phyloP scores from a whole-genome alignment of 2,113 vertebrate species.

The Mystacornis crossleyi region DNA sequence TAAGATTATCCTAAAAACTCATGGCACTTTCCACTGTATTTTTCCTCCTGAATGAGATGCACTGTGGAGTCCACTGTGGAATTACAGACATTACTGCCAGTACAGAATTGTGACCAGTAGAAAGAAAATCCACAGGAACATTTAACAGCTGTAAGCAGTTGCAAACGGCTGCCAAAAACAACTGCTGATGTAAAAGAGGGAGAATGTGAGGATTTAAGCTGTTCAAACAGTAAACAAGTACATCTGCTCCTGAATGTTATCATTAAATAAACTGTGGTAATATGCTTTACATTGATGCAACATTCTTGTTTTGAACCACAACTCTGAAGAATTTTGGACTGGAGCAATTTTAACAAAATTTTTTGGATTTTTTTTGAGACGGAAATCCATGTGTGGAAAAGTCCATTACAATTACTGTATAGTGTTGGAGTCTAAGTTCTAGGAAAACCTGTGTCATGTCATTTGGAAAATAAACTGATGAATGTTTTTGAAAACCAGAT shows the following conservation, averaged over 20 bases:
- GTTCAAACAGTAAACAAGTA: constrained; percentile 47
- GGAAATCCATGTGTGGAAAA: neutral
- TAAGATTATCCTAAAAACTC: neutral
- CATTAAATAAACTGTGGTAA: constrained; percentile 6
- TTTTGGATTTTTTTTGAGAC: neutral
- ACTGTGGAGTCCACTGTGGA: neutral
- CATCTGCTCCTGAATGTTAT: constrained; percentile 44
- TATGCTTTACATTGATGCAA: neutral
- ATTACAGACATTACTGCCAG: neutral
- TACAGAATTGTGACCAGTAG: neutral
- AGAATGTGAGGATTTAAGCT: constrained; percentile 16
- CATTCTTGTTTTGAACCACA: neutral
- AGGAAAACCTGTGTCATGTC: neutral
- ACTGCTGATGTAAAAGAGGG: constrained; percentile 26
- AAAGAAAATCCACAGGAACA: constrained; percentile 2
- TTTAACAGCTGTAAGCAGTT: constrained; percentile 37
- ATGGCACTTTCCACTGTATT: neutral
- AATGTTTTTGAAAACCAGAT: neutral
- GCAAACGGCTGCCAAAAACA: constrained; percentile 5
- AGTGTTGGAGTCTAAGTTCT: constrained; percentile 11
- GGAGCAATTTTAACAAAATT: constrained; percentile 18
- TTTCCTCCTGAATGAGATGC: neutral
- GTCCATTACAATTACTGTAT: constrained; percentile 24
- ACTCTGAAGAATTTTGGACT: neutral
- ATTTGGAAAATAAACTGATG: constrained; percentile 15